phyloP scores from a whole-genome alignment of 2,888 invertebrate species.

The Toxonevra muliebris region DNA sequence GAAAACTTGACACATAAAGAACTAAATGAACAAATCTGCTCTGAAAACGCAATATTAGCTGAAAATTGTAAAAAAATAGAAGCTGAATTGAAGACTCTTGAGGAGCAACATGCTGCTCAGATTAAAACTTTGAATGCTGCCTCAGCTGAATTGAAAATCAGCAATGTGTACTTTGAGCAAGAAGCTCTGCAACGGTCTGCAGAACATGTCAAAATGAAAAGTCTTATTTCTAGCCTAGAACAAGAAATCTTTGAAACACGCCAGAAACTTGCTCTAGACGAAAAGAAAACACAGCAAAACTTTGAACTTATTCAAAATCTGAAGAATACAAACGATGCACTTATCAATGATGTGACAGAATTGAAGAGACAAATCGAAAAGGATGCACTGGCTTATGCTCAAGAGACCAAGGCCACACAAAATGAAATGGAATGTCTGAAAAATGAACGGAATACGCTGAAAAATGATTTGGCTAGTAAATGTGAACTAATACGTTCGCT shows the following conservation, averaged over 20 bases:
- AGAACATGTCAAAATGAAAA: constrained; percentile 39
- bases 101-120: constrained; percentile 51
- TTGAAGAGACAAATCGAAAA: constrained; percentile 59
- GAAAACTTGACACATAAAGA: constrained; percentile 55
- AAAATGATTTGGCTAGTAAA: constrained; percentile 60
- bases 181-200: constrained; percentile 43
- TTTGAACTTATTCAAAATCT: constrained; percentile 52
- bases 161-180: constrained; percentile 39
- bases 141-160: constrained; percentile 38
- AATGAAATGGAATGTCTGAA: constrained; percentile 58
- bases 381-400: constrained; percentile 57
- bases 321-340: constrained; percentile 51
- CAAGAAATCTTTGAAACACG: constrained; percentile 50
- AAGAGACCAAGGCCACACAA: constrained; percentile 56
- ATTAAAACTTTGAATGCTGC: constrained; percentile 42
- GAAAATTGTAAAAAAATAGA: constrained; percentile 48
- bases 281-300: constrained; percentile 49
- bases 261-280: constrained; percentile 44
- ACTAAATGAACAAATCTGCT: constrained; percentile 49
- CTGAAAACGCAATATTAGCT: constrained; percentile 47
- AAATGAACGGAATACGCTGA: constrained; percentile 59
- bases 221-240: constrained; percentile 45
- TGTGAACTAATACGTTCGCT: constrained; percentile 60
- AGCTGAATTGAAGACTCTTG: constrained; percentile 48
- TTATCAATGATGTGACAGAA: constrained; percentile 51